These are phyloP conservation scores for Pheosia gnoma DNA, from an alignment of 2,888 invertebrate species.

Conservation along the genomic window DNA sequence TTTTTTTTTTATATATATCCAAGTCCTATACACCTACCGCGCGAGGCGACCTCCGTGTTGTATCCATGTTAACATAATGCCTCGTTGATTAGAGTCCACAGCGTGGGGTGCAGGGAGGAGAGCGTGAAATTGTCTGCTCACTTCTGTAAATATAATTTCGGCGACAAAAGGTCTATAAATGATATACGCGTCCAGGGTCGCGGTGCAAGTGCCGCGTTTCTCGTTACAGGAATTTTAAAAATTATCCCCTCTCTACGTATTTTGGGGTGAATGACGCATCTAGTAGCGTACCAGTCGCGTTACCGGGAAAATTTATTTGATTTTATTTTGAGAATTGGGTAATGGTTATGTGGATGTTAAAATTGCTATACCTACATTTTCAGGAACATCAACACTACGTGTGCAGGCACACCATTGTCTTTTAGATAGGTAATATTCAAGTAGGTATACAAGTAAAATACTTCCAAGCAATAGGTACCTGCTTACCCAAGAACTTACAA, in stretches of 20 bases:
- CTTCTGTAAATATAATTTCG: conserved; percentile 84
- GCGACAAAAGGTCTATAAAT: conserved; percentile 83
- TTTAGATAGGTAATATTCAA: too few relatives aligned
- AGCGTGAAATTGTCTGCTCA: conserved; percentile 85
- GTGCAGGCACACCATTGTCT: too few relatives aligned
- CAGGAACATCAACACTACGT: too few relatives aligned
- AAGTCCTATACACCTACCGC: not conserved
- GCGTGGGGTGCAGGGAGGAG: conserved; percentile 78
- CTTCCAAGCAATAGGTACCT: too few relatives aligned
- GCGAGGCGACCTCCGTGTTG: not conserved
- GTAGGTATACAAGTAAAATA: too few relatives aligned
- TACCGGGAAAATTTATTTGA: conserved; percentile 14
- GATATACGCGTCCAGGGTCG: conserved; percentile 72
- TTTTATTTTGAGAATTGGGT: conserved; percentile 8
- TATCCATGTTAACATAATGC: conserved; percentile 57
- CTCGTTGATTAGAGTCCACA: conserved; percentile 77
- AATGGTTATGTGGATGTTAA: not conserved
- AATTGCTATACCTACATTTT: too few relatives aligned
- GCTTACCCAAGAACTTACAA: too few relatives aligned
- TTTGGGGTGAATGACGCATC: conserved; percentile 28
- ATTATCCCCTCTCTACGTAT: conserved; percentile 49
- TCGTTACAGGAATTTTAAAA: conserved; percentile 70
- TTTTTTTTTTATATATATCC: not conserved
- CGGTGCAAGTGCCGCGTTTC: conserved; percentile 69
- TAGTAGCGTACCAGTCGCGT: conserved; percentile 11